A percentile compares a stretch with the other conserved stretches of the same genome.
Conservation (phyloP, 2,113 vertebrate genomes). For the Paratilapia polleni region DNA sequence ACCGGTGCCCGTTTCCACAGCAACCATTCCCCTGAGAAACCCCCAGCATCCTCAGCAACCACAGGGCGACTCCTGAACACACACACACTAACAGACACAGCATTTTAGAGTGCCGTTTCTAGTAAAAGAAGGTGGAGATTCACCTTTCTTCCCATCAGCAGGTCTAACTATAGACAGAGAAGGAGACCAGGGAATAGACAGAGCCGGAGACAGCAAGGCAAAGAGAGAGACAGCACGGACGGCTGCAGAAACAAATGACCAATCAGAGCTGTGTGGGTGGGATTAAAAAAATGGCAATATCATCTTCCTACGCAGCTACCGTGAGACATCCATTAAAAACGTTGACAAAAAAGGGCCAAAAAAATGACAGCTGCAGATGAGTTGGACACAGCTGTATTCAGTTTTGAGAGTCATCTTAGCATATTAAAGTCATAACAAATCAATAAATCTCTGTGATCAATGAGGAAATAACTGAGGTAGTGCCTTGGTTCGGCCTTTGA, state of each 20-base stretch:
- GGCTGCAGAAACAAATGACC: neutral
- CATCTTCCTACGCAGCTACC: neutral
- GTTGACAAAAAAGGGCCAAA: neutral
- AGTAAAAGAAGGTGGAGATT: conserved; percentile 66
- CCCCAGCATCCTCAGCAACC: conserved; percentile 68
- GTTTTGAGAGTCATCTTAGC: neutral
- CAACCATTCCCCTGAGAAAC: conserved; percentile 75
- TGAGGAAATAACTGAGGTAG: neutral
- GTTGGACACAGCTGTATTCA: neutral
- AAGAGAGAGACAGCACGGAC: neutral
- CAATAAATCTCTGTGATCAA: too few species aligned
- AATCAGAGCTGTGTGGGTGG: neutral
- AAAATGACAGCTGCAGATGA: neutral
- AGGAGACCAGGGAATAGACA: conserved; percentile 16
- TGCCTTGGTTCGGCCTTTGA: neutral
- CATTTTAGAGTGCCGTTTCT: conserved; percentile 55
- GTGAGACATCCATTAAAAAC: neutral
- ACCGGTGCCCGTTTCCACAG: conserved; percentile 78
- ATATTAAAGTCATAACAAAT: neutral
- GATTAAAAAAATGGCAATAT: neutral
- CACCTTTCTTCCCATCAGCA: conserved; percentile 72
- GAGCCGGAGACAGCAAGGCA: conserved; percentile 2
- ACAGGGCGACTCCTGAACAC: conserved; percentile 49
- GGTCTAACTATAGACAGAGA: conserved; percentile 61
- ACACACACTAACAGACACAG: conserved; percentile 16